A percentile compares a stretch with the other conserved stretches of the same genome.
Conservation (phyloP, 2,797 vertebrate genomes). For the Threskiornis aethiopicus region DNA sequence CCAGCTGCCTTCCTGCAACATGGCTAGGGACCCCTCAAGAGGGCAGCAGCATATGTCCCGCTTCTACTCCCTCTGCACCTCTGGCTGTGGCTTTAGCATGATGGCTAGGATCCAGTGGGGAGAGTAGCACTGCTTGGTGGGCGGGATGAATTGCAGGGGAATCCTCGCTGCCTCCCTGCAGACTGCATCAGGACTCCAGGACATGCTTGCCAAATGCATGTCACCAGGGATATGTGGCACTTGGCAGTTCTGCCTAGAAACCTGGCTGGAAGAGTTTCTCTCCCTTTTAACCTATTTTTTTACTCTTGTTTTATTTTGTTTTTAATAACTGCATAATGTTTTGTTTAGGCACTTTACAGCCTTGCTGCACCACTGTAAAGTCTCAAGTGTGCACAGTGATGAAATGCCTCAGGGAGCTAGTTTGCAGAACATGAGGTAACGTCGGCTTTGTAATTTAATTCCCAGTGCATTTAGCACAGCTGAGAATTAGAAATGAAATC, state of each 20-base stretch:
- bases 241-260: background rate
- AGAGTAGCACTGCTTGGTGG: background rate
- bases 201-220: background rate
- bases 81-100: accelerated
- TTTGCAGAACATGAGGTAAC: background rate
- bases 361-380: background rate
- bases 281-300: background rate
- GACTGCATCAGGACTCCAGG: background rate
- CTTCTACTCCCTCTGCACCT: accelerated
- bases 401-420: constrained; percentile 1
- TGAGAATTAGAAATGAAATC: background rate
- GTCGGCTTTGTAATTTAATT: background rate
- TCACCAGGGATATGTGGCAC: background rate
- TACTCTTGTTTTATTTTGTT: background rate
- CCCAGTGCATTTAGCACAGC: background rate
- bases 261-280: background rate
- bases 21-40: background rate
- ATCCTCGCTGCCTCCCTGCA: background rate
- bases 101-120: background rate
- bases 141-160: background rate
- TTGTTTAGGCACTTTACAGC: background rate
- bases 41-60: background rate
- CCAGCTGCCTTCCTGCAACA: background rate
- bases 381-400: background rate
- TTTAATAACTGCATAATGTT: background rate